Evolutionary conservation across 2,888 invertebrate species (phyloP).

Genomic region (Incurvaria masculella): DNA sequence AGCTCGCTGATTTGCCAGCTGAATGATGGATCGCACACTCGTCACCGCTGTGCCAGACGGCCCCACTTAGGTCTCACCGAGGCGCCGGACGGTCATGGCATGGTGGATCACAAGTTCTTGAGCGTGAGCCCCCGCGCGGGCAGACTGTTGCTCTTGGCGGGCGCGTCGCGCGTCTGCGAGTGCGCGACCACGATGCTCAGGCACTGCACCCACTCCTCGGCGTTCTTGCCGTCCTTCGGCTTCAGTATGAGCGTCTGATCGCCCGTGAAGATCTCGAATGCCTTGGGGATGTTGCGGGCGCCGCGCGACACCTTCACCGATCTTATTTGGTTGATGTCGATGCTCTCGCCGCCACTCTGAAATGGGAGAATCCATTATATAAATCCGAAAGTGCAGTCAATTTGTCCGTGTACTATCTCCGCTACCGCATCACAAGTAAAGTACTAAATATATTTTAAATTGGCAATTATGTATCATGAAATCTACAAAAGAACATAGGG

Average conservation of each 20-base stretch:
- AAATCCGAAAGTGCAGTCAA: too few species aligned
- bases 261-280: slow-evolving; percentile 94
- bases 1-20: too few species aligned
- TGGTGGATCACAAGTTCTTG: slow-evolving; percentile 41
- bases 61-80: too few species aligned
- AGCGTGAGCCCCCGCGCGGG: slow-evolving; percentile 48
- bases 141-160: slow-evolving; percentile 49
- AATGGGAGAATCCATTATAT: too few species aligned
- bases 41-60: too few species aligned
- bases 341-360: slow-evolving; percentile 80
- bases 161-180: slow-evolving; percentile 64
- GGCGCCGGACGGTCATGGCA: too few species aligned
- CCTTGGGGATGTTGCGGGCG: slow-evolving; percentile 90
- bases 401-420: too few species aligned
- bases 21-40: too few species aligned
- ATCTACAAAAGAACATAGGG: too few species aligned
- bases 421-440: too few species aligned
- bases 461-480: too few species aligned
- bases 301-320: slow-evolving; percentile 92
- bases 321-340: slow-evolving; percentile 90
- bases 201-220: slow-evolving; percentile 96
- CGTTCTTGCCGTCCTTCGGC: slow-evolving; percentile 91
- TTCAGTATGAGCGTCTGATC: slow-evolving; percentile 91
- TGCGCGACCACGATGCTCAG: slow-evolving; percentile 91
- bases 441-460: too few species aligned